These are phyloP conservation scores for Muntiacus reevesi DNA, from an alignment of 2,113 vertebrate species.

Conservation along the genomic window DNA sequence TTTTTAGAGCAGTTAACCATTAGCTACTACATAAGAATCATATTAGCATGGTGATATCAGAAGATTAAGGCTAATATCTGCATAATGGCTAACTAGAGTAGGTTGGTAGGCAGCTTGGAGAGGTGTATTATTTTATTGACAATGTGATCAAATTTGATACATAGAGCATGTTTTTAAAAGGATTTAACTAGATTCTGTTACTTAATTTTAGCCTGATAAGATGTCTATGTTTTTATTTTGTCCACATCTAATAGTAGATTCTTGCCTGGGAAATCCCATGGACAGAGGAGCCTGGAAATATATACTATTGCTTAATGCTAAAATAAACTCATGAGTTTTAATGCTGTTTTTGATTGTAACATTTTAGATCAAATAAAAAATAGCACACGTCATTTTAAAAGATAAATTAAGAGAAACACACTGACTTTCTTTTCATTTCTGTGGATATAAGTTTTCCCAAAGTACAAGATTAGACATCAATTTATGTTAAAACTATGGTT, in stretches of 20 bases:
- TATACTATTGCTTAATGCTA: not conserved
- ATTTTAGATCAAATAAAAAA: not conserved
- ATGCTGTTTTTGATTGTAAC: not conserved
- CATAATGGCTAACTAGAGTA: not conserved
- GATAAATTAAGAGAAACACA: not conserved
- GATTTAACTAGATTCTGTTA: not conserved
- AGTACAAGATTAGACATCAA: not conserved
- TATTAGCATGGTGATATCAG: not conserved
- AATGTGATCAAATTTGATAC: not conserved
- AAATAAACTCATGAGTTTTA: not conserved
- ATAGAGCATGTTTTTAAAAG: not conserved
- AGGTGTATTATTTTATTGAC: not conserved
- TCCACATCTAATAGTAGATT: not conserved
- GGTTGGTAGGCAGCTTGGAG: accelerated
- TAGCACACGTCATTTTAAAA: not conserved
- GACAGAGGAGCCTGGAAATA: not conserved
- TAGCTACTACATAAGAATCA: not conserved
- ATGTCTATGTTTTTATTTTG: not conserved
- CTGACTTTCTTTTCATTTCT: not conserved
- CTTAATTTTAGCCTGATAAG: not conserved
- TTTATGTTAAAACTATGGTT: not conserved
- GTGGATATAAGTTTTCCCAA: not conserved
- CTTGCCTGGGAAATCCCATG: not conserved
- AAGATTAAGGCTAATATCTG: not conserved
- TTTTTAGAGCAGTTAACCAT: not conserved